A percentile compares a stretch with the other conserved stretches of the same genome.
Evolutionary conservation across 2,797 vertebrate species (phyloP).

Genomic region (Enteromius thamalakanensis): DNA sequence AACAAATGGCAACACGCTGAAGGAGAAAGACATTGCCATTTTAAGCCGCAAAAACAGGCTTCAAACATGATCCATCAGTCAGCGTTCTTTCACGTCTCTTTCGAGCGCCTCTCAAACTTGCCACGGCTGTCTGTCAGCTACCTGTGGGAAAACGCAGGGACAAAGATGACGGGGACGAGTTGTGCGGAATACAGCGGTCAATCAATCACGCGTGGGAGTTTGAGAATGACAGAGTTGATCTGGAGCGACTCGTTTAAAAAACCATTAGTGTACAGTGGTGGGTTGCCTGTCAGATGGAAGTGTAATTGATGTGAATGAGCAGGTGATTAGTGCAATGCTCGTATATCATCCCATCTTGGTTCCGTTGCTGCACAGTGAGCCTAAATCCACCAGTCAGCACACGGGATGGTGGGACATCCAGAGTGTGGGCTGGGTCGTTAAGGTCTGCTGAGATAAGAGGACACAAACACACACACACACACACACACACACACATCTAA

Average conservation of each 20-base stretch:
- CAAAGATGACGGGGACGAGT: conserved; percentile 45
- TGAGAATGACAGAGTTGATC: conserved; percentile 60
- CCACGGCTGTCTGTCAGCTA: conserved; percentile 36
- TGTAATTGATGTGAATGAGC: conserved; percentile 69
- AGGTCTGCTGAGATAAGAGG: conserved; percentile 20
- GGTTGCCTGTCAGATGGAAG: conserved; percentile 67
- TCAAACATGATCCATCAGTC: conserved; percentile 38
- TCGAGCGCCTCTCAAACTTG: conserved; percentile 6
- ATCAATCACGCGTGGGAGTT: conserved; percentile 56
- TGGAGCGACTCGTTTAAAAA: conserved; percentile 73
- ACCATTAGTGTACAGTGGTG: conserved; percentile 71
- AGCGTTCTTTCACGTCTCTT: conserved; percentile 22
- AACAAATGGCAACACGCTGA: conserved; percentile 16
- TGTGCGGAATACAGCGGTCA: conserved; percentile 30
- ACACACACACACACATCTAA: not conserved
- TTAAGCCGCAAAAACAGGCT: conserved; percentile 21
- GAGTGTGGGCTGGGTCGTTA: conserved; percentile 45
- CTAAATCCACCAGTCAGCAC: conserved; percentile 25
- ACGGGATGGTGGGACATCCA: conserved; percentile 45
- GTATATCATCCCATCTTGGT: conserved; percentile 67
- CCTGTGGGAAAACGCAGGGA: conserved; percentile 19
- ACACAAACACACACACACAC: not conserved
- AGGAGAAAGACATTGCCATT: conserved; percentile 21
- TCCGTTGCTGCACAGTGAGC: conserved; percentile 48
- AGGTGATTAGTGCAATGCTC: conserved; percentile 55